These are phyloP conservation scores for Ochlodes sylvanus DNA, from an alignment of 2,888 invertebrate genomes.

Conservation along the genomic window DNA sequence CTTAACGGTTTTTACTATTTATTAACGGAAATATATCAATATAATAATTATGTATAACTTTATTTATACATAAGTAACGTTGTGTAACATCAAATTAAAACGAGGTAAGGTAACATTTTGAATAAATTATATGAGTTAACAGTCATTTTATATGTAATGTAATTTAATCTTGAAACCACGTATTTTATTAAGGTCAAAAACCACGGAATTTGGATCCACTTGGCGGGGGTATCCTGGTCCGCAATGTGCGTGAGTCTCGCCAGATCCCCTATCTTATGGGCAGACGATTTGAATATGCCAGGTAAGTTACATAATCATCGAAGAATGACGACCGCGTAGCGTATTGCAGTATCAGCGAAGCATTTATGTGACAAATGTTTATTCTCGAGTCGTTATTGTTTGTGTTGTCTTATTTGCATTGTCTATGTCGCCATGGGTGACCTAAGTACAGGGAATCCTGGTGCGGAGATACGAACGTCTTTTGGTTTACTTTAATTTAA, in stretches of 20 bases:
- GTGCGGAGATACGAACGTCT: too few species aligned
- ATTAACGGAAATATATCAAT: not conserved
- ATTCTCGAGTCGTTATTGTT: too few species aligned
- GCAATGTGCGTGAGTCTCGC: constrained; percentile 67
- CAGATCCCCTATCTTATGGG: constrained; percentile 64
- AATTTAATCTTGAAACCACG: not conserved
- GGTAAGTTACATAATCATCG: constrained; percentile 49
- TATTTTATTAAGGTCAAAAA: constrained; percentile 69
- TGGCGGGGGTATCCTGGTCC: constrained; percentile 71
- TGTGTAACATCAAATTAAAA: constrained; percentile 21
- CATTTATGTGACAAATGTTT: too few species aligned
- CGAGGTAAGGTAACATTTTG: constrained; percentile 44
- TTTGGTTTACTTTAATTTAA: too few species aligned
- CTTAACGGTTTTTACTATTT: constrained; percentile 19
- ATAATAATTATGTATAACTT: not conserved
- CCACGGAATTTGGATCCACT: constrained; percentile 65
- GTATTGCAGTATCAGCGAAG: too few species aligned
- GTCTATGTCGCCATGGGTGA: too few species aligned
- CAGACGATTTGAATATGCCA: constrained; percentile 58
- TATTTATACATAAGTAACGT: constrained; percentile 40
- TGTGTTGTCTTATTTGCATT: too few species aligned
- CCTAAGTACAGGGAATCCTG: too few species aligned
- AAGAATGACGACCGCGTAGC: too few species aligned
- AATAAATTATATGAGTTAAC: not conserved
- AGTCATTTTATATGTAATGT: too few species aligned